Conservation (phyloP, 2,888 invertebrate species). For the Copidosoma aretas region DNA sequence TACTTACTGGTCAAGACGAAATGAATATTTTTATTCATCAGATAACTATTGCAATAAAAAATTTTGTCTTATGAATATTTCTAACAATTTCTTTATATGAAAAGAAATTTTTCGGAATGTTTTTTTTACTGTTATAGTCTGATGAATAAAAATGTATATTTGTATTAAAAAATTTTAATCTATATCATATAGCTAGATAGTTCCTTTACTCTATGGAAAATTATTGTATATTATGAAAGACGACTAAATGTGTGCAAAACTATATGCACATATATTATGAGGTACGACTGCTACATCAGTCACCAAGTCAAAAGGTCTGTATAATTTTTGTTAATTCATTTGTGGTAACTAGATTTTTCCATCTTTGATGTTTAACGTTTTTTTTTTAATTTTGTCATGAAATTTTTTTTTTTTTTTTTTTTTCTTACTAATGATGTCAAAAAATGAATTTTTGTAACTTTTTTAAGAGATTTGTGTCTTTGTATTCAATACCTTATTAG, state of each 20-base stretch:
- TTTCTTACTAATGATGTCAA: no score
- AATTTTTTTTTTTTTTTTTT: no score
- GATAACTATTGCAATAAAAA: background rate
- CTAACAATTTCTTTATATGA: background rate
- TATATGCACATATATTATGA: conserved; percentile 21
- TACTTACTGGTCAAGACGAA: conserved; percentile 4
- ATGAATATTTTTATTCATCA: conserved; percentile 21
- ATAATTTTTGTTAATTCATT: conserved; percentile 5
- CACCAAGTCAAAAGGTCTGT: conserved; percentile 20
- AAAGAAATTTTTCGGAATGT: background rate
- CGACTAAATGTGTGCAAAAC: conserved; percentile 5
- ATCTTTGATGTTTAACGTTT: no score
- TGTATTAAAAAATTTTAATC: conserved; percentile 36
- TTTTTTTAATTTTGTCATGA: no score
- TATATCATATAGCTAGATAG: conserved; percentile 12
- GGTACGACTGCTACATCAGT: no score
- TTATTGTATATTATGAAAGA: conserved; percentile 16
- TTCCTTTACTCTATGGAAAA: conserved; percentile 36
- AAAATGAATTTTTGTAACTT: no score
- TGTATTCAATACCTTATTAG: no score
- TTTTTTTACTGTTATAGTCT: background rate
- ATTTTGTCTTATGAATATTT: no score
- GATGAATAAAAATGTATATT: conserved; percentile 11
- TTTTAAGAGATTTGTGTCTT: no score
- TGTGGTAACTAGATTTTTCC: no score